These are phyloP conservation scores for Gnathonemus echidnorhynchus DNA, from an alignment of 2,113 vertebrate genomes.

Conservation along the genomic window DNA sequence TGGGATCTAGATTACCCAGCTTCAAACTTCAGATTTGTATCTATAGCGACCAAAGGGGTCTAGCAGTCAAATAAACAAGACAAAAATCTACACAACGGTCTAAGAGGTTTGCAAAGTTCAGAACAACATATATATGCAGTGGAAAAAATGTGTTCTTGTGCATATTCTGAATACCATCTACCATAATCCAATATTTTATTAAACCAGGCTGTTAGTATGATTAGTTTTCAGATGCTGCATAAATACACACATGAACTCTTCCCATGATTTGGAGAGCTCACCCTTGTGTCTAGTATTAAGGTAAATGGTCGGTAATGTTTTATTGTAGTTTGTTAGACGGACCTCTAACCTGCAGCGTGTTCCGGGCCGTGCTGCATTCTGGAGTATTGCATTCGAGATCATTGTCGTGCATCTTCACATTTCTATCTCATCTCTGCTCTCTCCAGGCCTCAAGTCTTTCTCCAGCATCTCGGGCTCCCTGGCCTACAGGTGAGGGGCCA, in stretches of 20 bases:
- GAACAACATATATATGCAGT: background rate
- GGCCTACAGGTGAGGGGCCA: slow-evolving; percentile 70
- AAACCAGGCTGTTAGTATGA: background rate
- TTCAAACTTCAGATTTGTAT: background rate
- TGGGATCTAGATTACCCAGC: background rate
- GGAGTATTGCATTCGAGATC: background rate
- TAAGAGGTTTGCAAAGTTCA: background rate
- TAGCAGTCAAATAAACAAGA: background rate
- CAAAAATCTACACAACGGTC: background rate
- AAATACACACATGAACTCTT: background rate
- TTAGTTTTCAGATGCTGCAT: background rate
- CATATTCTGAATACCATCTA: background rate
- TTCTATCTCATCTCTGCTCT: background rate
- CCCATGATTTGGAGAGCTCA: background rate
- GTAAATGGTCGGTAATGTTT: background rate
- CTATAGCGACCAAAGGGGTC: background rate
- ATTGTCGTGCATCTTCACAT: background rate
- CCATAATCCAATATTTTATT: background rate
- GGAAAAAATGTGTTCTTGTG: background rate
- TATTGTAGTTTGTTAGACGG: background rate
- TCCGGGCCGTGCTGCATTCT: background rate
- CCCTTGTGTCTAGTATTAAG: background rate
- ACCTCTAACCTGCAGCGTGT: background rate
- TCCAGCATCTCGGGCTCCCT: slow-evolving; percentile 59
- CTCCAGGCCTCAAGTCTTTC: slow-evolving; percentile 65